These are phyloP conservation scores for Scomber scombrus DNA, from an alignment of 2,113 vertebrate genomes.

Conservation along the genomic window DNA sequence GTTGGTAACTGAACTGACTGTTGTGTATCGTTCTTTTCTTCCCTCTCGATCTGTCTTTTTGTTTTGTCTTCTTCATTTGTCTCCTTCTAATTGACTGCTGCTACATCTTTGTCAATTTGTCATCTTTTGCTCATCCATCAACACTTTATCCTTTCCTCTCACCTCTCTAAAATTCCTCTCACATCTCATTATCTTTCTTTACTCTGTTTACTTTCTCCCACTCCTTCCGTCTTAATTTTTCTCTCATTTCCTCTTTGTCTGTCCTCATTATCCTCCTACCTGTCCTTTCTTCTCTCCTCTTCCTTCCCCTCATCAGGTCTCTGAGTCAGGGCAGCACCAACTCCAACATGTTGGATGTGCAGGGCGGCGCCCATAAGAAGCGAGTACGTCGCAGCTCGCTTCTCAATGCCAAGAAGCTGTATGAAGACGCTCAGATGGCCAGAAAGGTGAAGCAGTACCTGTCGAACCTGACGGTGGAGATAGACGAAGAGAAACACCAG, in stretches of 20 bases:
- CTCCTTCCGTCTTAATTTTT: not conserved
- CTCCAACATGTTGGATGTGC: constrained; percentile 96
- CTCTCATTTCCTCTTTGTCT: constrained; percentile 1
- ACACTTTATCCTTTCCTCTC: not conserved
- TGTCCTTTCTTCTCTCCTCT: not conserved
- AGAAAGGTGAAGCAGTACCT: constrained; percentile 97
- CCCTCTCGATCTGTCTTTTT: constrained; percentile 10
- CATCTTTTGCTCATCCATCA: constrained; percentile 4
- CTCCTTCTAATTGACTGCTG: not conserved
- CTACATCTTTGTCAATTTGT: not conserved
- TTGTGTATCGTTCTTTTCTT: constrained; percentile 10
- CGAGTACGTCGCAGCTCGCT: constrained; percentile 94
- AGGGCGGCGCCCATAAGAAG: constrained; percentile 94
- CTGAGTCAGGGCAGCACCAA: constrained; percentile 98
- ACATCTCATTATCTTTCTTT: not conserved
- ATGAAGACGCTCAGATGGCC: constrained; percentile 98
- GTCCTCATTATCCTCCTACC: constrained; percentile 1
- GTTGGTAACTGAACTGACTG: not conserved
- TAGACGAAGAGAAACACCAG: constrained; percentile 95
- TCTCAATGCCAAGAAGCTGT: constrained; percentile 97
- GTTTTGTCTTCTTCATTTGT: constrained; percentile 19
- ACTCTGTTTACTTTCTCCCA: not conserved
- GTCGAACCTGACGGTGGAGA: constrained; percentile 92
- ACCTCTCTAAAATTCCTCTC: not conserved
- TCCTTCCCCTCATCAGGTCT: constrained; percentile 83